Evolutionary conservation across 1,140 invertebrate genomes (phyloP), one percentile per base, ranked within the genome.

Genomic region (Cyphomyrmex costatus): DNA sequence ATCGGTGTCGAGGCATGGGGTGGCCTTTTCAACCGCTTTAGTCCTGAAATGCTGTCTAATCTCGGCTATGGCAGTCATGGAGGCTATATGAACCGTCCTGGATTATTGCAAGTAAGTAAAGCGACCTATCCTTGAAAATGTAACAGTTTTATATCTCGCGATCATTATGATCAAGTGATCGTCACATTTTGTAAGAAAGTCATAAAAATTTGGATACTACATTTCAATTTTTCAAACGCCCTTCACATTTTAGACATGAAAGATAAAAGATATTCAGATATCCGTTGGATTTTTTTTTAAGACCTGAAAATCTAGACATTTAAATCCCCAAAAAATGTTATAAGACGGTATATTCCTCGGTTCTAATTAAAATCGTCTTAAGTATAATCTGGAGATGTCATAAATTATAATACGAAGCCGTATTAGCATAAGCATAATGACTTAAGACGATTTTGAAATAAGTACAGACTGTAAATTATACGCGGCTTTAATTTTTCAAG

Each of bases 21-120:
- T 74, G 97, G 97, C 0, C 95, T 98, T 10, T 98, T 98, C 94
- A 98, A 98, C 94, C 96, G 98, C 76, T 98, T 98, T 94, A 98
- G 97, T 89, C 97, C 97, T 0, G 97, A 98, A 94, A 97, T 98
- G 97, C 95, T 98, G 7, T 96, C 97, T 56, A 98, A 98, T 93
- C 95, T 98, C 92, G 97, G 97, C 21, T 97, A 97, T 85, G 97
- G 97, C 0, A 95, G 96, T 12, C 96, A 96, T 88, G 96, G 96
- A 8, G 95, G 95, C 36, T 95, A 95, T 73, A 93, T 94, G n/a
- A 93, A 94, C 86, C 94, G 95, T 89, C 93, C 94, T 30, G 95
- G 95, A 51, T 95, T 96, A 83, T 89, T 96, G 42, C 96, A 96
- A 94, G 96, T 96, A 95, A 36, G 16, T 68, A 68, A 79, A 42